Base-by-base conservation (phyloP, 1,140 invertebrate species). In the Helicoverpa zea region DNA sequence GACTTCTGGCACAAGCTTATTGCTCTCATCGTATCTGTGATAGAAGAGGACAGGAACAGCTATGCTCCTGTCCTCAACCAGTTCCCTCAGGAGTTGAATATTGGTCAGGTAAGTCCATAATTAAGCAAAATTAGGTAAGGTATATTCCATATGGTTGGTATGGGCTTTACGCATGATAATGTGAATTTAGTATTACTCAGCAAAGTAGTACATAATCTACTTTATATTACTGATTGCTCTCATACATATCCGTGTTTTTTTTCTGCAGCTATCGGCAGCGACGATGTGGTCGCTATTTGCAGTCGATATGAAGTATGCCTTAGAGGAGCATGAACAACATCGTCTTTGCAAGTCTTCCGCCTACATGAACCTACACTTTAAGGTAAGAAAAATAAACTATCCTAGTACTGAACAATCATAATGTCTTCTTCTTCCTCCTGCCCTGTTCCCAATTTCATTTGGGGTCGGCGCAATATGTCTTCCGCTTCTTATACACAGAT, bases 311-410 rank as follows among this genome's bases (percentile, higher is more conserved):
- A 99, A 99, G 92, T 99, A 99, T 92, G 99, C 99, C 7, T 95
- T 99, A 47, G 98, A 99, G 95, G 99, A 99, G 92, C 99, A 99
- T 92, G 99, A 99, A 94, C 98, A 98, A 88, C 98, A 98, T 90
- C 96, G 99, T 75, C 96, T 98, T 2, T 99, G 99, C 96, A 99
- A 99, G 95, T 99, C 98, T 89, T 99, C 99, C 54, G 98, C 98
- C 66, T 99, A 99, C 92, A 99, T 99, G 98, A 99, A 99, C 95
- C 96, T 99, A 10, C 99, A 99, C 95, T 99, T 99, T 96, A 98
- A 98, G 96, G 95, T 95, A 73, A 56, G n/a, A n/a, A 11, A n/a
- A n/a, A n/a, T n/a, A n/a, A n/a, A n/a, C n/a, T n/a, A n/a, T n/a
- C n/a, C n/a, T n/a, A n/a, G n/a, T n/a, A n/a, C n/a, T n/a, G n/a